Conservation (phyloP, 2,113 vertebrate genomes). For the Stictonetta naevosa region DNA sequence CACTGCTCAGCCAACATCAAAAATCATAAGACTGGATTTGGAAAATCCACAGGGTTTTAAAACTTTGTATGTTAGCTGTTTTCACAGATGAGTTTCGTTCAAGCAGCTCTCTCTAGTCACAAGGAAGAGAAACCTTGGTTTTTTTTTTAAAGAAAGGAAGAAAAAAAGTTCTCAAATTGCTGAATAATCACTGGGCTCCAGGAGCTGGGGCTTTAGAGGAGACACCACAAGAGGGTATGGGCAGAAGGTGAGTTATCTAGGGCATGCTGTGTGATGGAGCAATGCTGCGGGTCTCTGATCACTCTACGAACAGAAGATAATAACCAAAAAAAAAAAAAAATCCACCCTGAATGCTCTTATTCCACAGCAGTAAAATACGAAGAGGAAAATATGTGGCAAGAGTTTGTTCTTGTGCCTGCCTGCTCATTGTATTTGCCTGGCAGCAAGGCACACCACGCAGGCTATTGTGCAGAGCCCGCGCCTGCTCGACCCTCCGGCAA, state of each 20-base stretch:
- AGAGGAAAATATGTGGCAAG: conserved; percentile 17
- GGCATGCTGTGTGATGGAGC: not conserved
- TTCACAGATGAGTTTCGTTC: conserved; percentile 43
- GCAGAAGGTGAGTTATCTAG: not conserved
- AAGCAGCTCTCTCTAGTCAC: conserved; percentile 1
- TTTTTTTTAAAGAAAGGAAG: not conserved
- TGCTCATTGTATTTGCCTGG: not conserved
- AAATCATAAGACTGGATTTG: conserved; percentile 57
- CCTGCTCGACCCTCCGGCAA: not conserved
- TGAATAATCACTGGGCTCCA: not conserved
- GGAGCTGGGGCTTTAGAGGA: not conserved
- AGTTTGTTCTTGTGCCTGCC: not conserved
- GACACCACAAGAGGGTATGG: not conserved
- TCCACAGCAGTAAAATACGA: not conserved
- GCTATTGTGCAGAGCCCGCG: not conserved
- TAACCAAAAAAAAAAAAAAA: not conserved
- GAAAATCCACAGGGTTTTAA: not conserved
- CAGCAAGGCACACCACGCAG: not conserved
- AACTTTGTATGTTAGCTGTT: not conserved
- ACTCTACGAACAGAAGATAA: not conserved
- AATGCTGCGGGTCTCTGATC: not conserved
- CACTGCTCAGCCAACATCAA: not conserved
- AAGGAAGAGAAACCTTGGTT: not conserved
- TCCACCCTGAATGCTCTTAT: not conserved
- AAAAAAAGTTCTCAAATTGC: not conserved